Conservation (phyloP, 1,140 invertebrate genomes). For the Harlomillsia oculata region DNA sequence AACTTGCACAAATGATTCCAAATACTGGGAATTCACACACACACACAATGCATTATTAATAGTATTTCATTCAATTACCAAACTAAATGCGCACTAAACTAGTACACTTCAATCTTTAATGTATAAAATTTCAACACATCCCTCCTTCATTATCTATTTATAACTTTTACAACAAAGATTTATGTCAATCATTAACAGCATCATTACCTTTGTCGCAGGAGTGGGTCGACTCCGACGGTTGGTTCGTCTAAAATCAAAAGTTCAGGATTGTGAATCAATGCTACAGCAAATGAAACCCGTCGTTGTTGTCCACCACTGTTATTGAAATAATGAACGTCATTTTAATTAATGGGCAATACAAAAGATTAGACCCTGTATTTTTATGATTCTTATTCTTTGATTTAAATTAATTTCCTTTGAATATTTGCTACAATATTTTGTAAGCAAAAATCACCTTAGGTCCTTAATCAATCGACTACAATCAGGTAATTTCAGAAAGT, state of each 20-base stretch:
- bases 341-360: background rate
- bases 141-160: background rate
- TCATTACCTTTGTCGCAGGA: conserved; percentile 44
- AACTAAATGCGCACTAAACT: too few relatives aligned
- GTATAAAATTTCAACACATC: background rate
- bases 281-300: conserved; percentile 43
- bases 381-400: background rate
- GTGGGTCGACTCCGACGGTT: conserved; percentile 47
- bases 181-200: too few relatives aligned
- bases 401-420: too few relatives aligned
- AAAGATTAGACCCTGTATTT: background rate
- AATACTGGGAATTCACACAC: conserved; percentile 42
- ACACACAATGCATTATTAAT: background rate
- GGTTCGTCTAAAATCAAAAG: conserved; percentile 47
- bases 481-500: conserved; percentile 5
- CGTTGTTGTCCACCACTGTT: conserved; percentile 48
- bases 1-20: conserved; percentile 48
- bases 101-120: too few relatives aligned
- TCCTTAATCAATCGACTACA: background rate
- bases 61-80: too few relatives aligned
- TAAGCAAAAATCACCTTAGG: too few relatives aligned
- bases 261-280: conserved; percentile 44
- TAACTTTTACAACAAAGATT: too few relatives aligned
- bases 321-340: too few relatives aligned
- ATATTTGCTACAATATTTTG: background rate